Evolutionary conservation across 2,797 vertebrate species (phyloP).

Genomic region (Morus bassanus): DNA sequence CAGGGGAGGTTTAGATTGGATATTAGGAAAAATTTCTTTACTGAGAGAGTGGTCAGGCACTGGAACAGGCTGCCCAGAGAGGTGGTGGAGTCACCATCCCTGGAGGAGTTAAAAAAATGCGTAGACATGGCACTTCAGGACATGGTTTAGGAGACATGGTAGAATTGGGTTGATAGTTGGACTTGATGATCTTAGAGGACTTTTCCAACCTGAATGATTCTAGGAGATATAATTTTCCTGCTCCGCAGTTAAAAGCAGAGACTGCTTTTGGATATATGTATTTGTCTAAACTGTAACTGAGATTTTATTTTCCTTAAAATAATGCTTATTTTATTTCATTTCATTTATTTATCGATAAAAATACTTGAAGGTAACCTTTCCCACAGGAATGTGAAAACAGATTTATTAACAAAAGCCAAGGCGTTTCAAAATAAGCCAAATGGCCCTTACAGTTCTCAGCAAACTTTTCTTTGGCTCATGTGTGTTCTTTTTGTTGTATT

Average conservation of each 20-base stretch:
- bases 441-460: background rate
- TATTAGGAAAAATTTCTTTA: too few species aligned
- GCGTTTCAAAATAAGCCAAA: background rate
- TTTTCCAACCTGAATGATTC: too few species aligned
- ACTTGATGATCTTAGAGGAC: too few species aligned
- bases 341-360: background rate
- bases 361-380: background rate
- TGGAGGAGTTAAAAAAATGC: too few species aligned
- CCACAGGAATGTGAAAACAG: background rate
- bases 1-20: too few species aligned
- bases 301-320: background rate
- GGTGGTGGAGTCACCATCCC: too few species aligned
- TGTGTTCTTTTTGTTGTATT: background rate
- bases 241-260: background rate
- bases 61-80: too few species aligned
- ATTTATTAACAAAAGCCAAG: background rate
- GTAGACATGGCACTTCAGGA: too few species aligned
- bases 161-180: too few species aligned
- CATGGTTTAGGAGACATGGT: too few species aligned
- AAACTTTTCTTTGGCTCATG: background rate
- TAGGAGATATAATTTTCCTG: background rate
- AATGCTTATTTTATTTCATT: background rate
- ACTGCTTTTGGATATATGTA: background rate
- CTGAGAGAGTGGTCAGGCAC: too few species aligned
- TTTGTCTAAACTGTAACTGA: background rate